These are phyloP conservation scores for Takifugu bimaculatus DNA, from an alignment of 2,113 vertebrate genomes.

Conservation along the genomic window DNA sequence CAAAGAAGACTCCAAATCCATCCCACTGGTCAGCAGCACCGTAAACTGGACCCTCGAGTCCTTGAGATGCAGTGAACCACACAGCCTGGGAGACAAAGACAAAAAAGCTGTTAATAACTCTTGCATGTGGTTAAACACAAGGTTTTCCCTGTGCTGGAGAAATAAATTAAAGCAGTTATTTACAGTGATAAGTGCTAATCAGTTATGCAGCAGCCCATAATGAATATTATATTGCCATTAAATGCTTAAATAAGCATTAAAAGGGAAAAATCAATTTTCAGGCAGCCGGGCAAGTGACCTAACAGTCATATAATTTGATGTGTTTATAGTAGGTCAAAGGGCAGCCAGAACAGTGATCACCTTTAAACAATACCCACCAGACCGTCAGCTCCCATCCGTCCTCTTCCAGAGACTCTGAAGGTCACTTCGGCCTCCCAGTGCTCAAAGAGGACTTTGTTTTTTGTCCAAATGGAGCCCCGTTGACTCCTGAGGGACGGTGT, in stretches of 20 bases:
- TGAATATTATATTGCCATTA: too few relatives aligned
- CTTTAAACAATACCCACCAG: conserved; percentile 73
- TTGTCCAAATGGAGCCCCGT: conserved; percentile 90
- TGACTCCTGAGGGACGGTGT: conserved; percentile 94
- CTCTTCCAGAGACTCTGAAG: conserved; percentile 91
- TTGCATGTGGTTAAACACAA: too few relatives aligned
- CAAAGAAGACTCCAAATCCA: conserved; percentile 93
- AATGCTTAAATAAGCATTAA: too few relatives aligned
- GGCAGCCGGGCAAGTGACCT: too few relatives aligned
- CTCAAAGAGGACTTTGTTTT: conserved; percentile 80
- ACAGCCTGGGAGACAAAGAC: conserved; percentile 78
- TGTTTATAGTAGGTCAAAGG: neutral
- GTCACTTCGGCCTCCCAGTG: conserved; percentile 93
- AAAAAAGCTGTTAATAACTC: neutral
- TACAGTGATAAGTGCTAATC: too few relatives aligned
- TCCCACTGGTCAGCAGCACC: conserved; percentile 92
- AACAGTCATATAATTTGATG: neutral
- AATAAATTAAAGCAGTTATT: too few relatives aligned
- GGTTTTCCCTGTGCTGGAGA: too few relatives aligned
- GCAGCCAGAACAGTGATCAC: neutral
- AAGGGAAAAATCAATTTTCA: too few relatives aligned
- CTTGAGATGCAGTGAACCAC: conserved; percentile 88
- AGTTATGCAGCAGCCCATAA: too few relatives aligned
- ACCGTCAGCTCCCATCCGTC: conserved; percentile 92
- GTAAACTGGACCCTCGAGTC: conserved; percentile 91